Base-by-base conservation (phyloP, 2,888 invertebrate genomes). In the Drosophila kambysellisi region DNA sequence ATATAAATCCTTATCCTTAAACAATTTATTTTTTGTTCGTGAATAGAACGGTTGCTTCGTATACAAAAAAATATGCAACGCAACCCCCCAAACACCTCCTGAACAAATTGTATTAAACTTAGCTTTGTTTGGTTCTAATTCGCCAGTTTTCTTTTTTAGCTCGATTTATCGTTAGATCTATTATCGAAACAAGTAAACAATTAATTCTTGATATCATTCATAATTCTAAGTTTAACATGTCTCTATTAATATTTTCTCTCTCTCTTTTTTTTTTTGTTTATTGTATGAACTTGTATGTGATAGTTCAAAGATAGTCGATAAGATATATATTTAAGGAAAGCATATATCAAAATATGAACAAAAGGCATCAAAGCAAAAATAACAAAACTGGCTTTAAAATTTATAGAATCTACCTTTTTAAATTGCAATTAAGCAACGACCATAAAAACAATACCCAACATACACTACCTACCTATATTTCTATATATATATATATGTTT, bases 231-330 rank as follows among this genome's bases (percentile, higher is more conserved):
- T 65, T 51, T 1, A 25, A 33, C n/a, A 43, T 51, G 64, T 64
- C 30, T 37, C 30, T 41, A 30, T 41, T 35, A 41, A 65, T 41
- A 39, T 65, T 73, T 63, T 66, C 61, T 63, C 30, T 60, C 50
- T 50, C 8, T n/a, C 25, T 51, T 1, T 57, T 70, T 65, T 65
- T 62, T 48, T 69, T 69, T 82, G 70, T 67, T 79, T 76, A 68
- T 58, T 72, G 53, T 83, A 81, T 88, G 89, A 88, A 89, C 88
- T 89, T 89, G 75, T 85, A 90, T 90, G 92, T 91, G 91, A 88
- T 91, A 85, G 92, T 91, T 91, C 83, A 91, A 86, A 90, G 89
- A 89, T 90, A 88, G 89, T 74, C 73, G 7, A 4, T 89, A 88
- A 80, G 76, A 52, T 83, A 83, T 72, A 17, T 30, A 48, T 25